These are phyloP conservation scores for Aphelenchoides besseyi DNA, from an alignment of 1,140 invertebrate species.

Conservation along the genomic window DNA sequence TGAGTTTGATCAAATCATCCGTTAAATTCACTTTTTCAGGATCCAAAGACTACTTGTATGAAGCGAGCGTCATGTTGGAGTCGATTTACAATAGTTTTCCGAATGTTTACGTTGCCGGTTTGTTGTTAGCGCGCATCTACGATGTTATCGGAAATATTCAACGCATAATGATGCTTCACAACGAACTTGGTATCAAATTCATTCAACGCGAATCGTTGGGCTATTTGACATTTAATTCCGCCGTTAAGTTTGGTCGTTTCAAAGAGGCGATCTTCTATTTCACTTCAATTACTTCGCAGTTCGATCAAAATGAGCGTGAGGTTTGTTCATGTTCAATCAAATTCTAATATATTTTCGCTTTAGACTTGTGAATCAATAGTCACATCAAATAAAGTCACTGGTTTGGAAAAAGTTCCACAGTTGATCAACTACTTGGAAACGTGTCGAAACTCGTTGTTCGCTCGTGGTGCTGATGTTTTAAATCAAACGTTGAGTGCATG, in stretches of 20 bases:
- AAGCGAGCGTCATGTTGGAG: constrained; percentile 9
- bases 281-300: constrained; percentile 25
- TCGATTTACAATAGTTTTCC: constrained; percentile 1
- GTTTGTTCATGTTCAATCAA: constrained; percentile 18
- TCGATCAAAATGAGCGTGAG: constrained; percentile 40
- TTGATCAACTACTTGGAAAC: constrained; percentile 30
- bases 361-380: constrained; percentile 44
- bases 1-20: constrained; percentile 1
- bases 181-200: constrained; percentile 80
- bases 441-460: constrained; percentile 22
- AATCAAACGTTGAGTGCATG: constrained; percentile 20
- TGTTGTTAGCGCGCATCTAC: constrained; percentile 31
- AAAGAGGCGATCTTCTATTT: constrained; percentile 37
- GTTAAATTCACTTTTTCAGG: neutral
- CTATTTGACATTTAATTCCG: constrained; percentile 52
- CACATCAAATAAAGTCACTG: constrained; percentile 36
- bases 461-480: constrained; percentile 22
- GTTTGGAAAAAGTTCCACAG: constrained; percentile 28
- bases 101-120: constrained; percentile 1
- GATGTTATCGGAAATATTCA: constrained; percentile 23
- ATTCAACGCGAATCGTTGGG: constrained; percentile 83
- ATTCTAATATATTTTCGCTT: constrained; percentile 23
- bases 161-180: constrained; percentile 25
- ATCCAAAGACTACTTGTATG: neutral
- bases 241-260: constrained; percentile 36